These are phyloP conservation scores for Turritopsis rubra DNA, from an alignment of 30 jellyfish, hydroid and myxozoan species.

Conservation along the genomic window DNA sequence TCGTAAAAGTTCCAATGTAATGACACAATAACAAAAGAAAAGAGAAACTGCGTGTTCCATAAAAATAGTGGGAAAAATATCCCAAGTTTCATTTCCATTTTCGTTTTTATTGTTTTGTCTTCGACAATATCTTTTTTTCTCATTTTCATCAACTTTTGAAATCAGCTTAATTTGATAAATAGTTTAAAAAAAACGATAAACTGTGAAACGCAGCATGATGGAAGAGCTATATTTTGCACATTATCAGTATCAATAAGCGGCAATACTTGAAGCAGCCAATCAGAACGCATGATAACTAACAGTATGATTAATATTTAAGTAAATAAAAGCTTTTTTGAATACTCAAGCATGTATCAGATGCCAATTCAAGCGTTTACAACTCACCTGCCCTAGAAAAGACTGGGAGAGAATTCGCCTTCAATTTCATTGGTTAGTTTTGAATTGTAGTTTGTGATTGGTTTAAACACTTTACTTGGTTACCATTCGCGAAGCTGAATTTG, in stretches of 20 bases:
- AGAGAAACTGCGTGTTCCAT: too few relatives aligned
- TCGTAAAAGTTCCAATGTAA: not conserved
- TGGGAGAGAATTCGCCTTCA: not conserved
- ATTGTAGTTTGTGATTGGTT: conserved; percentile 5
- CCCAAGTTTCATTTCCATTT: not conserved
- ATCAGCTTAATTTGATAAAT: not conserved
- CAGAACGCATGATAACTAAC: not conserved
- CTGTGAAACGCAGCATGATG: not conserved
- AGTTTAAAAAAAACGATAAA: not conserved
- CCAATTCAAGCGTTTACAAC: conserved; percentile 2
- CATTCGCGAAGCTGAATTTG: not conserved
- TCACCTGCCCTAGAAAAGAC: conserved; percentile 9
- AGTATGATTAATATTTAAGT: not conserved
- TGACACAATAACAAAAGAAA: not conserved
- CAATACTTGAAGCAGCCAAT: not conserved
- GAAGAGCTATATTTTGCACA: not conserved
- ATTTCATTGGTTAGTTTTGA: not conserved
- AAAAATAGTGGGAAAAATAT: too few relatives aligned
- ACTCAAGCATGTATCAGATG: not conserved
- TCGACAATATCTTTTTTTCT: not conserved
- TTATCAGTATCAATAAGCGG: not conserved
- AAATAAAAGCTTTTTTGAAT: not conserved
- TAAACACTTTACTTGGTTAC: not conserved
- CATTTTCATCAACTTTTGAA: not conserved
- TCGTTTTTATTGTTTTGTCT: not conserved